Evolutionary conservation across 2,888 invertebrate genomes (phyloP).

Genomic region (Labia minor): DNA sequence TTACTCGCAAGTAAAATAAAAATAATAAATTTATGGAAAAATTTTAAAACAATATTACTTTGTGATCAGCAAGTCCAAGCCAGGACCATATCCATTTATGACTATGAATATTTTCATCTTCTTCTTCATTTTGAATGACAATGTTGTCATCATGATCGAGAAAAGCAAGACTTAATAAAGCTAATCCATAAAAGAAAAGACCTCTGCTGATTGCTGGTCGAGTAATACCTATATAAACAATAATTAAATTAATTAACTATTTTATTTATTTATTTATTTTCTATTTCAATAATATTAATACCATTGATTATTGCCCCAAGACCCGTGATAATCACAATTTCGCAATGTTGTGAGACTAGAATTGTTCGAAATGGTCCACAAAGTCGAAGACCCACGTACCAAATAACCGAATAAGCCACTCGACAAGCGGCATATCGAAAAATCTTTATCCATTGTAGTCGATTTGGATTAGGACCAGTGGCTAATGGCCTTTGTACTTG

Average conservation of each 20-base stretch:
- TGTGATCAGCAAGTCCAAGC: slow-evolving; percentile 44
- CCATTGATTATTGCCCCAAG: slow-evolving; percentile 37
- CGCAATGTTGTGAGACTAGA: slow-evolving; percentile 41
- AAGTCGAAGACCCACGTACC: slow-evolving; percentile 43
- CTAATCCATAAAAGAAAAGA: slow-evolving; percentile 38
- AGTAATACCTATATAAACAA: slow-evolving; percentile 31
- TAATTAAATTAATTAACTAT: too few species aligned
- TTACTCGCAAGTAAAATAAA: too few species aligned
- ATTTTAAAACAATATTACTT: too few species aligned
- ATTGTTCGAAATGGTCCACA: slow-evolving; percentile 42
- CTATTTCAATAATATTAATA: too few species aligned
- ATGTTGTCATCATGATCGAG: slow-evolving; percentile 43
- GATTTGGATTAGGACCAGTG: slow-evolving; percentile 21
- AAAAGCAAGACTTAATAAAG: slow-evolving; percentile 38
- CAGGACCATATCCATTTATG: slow-evolving; percentile 35
- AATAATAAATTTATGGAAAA: too few species aligned
- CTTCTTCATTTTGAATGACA: slow-evolving; percentile 37
- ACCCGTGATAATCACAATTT: slow-evolving; percentile 38
- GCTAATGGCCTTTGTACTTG: slow-evolving; percentile 24
- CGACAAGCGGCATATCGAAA: slow-evolving; percentile 35
- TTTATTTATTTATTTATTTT: too few species aligned
- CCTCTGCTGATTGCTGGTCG: slow-evolving; percentile 38
- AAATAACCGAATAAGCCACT: slow-evolving; percentile 37
- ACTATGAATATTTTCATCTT: slow-evolving; percentile 31
- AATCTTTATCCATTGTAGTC: slow-evolving; percentile 33